Base-by-base conservation (phyloP, 2,888 invertebrate species). In the Oxytorus armatus region DNA sequence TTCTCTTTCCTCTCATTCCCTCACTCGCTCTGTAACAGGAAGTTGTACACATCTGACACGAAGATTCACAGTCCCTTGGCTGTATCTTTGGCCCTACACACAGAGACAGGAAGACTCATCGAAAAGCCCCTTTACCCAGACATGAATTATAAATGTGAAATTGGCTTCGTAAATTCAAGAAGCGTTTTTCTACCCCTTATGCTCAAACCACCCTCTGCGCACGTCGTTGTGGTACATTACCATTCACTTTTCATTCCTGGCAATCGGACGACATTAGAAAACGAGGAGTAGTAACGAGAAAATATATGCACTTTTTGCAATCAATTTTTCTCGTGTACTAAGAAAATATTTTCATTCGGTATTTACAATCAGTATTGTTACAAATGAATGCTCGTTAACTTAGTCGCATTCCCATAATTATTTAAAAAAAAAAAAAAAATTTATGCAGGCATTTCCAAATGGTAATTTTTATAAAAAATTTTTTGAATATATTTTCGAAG, bases 151-250 rank as follows among this genome's bases (percentile, higher is more conserved):
- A 39, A 18, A 74, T 74, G 44, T 10, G 21, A 42, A 65, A 74
- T 74, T n/a, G 55, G n/a, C 33, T 73, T 33, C 29, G 63, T 65
- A 63, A 65, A 73, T 73, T 73, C 44, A 11, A 44, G 44, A 14
- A 29, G 10, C n/a, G n/a, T 44, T 44, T 44, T 44, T 42, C 25
- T 65, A 25, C 29, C 33, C 14, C 55, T 18, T 42, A 55, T 7
- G 7, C 47, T 29, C 16, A 14, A 5, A 16, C n/a, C n/a, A 51
- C 16, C 21, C 25, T 8, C 18, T 8, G 2, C 3, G 5, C 1
- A 8, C 5, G 11, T 21, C 44, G 63, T 36, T 47, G 55, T 5
- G 16, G 51, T n/a, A 44, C 55, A 7, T 7, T 63, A 65, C 44
- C 73, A 55, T 65, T 39, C 29, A 65, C 39, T 55, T 74, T 74